A percentile compares a stretch with the other conserved stretches of the same genome.
phyloP scores from a whole-genome alignment of 2,113 vertebrate genomes.

The Phylloscopus trochiloides region DNA sequence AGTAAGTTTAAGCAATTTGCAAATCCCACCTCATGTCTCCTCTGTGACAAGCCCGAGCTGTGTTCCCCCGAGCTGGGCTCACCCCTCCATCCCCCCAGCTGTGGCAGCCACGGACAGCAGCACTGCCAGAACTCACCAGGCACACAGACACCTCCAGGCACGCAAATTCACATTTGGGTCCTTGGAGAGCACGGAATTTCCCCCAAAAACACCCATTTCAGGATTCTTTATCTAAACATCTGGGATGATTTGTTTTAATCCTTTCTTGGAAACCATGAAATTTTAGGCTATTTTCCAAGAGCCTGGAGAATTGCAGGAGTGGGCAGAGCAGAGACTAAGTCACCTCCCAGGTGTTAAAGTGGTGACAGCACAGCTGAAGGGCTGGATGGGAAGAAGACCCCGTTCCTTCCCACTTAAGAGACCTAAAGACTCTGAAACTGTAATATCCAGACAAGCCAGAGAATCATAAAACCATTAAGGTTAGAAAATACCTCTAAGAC shows the following conservation, averaged over 20 bases:
- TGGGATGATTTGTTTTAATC: not conserved
- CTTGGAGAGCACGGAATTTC: not conserved
- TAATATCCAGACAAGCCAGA: not conserved
- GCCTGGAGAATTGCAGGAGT: not conserved
- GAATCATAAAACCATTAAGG: not conserved
- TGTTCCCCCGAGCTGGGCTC: fast-evolving
- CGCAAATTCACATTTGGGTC: no score
- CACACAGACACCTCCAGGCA: not conserved
- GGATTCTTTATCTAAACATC: not conserved
- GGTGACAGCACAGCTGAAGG: not conserved
- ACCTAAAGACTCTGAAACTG: not conserved
- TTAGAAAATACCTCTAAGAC: not conserved
- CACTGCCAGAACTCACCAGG: fast-evolving
- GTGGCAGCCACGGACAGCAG: not conserved
- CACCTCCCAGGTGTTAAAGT: not conserved
- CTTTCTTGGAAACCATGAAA: not conserved
- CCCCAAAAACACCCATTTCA: not conserved
- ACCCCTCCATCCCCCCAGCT: not conserved
- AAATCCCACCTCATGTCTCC: not conserved
- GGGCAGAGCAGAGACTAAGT: not conserved
- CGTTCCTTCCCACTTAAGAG: not conserved
- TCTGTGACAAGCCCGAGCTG: fast-evolving
- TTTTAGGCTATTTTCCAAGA: not conserved
- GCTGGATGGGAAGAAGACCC: not conserved
- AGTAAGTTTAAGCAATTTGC: not conserved